phyloP scores from a whole-genome alignment of 2,888 invertebrate species.

The Cephalotes varians region DNA sequence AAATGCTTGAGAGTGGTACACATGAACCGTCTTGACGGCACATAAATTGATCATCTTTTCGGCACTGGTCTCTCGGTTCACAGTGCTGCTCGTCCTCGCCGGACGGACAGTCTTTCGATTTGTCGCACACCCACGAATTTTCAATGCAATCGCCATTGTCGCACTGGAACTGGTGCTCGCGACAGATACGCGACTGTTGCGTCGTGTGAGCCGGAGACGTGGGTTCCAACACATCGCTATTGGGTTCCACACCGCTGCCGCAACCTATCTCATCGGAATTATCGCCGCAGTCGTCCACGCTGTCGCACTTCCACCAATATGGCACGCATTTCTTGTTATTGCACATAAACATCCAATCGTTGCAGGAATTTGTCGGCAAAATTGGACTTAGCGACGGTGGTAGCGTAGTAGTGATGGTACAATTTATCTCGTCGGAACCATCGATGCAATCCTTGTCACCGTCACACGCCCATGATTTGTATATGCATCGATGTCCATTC shows the following conservation, averaged over 20 bases:
- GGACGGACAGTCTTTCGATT: slow-evolving; percentile 87
- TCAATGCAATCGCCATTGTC: slow-evolving; percentile 88
- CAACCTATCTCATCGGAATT: slow-evolving; percentile 91
- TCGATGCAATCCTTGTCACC: slow-evolving; percentile 93
- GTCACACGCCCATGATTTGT: slow-evolving; percentile 93
- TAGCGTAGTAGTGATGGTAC: slow-evolving; percentile 87
- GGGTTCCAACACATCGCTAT: slow-evolving; percentile 47
- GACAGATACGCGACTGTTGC: slow-evolving; percentile 84
- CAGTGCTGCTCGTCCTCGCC: slow-evolving; percentile 88
- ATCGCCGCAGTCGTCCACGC: slow-evolving; percentile 92
- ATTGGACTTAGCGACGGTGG: slow-evolving; percentile 73
- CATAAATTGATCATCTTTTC: slow-evolving; percentile 86
- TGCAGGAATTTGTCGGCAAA: slow-evolving; percentile 86
- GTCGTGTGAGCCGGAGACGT: slow-evolving; percentile 65
- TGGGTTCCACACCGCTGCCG: slow-evolving; percentile 77
- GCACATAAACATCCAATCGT: slow-evolving; percentile 93
- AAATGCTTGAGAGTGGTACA: slow-evolving; percentile 86
- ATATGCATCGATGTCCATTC: slow-evolving; percentile 88
- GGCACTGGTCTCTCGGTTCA: slow-evolving; percentile 80
- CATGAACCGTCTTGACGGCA: slow-evolving; percentile 90
- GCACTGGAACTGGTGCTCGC: slow-evolving; percentile 88
- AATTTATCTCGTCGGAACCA: slow-evolving; percentile 91
- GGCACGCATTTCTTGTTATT: slow-evolving; percentile 90
- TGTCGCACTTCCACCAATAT: slow-evolving; percentile 94
- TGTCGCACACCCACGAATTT: slow-evolving; percentile 89